Conservation (phyloP, 2,113 vertebrate genomes). For the Rutilus rutilus region DNA sequence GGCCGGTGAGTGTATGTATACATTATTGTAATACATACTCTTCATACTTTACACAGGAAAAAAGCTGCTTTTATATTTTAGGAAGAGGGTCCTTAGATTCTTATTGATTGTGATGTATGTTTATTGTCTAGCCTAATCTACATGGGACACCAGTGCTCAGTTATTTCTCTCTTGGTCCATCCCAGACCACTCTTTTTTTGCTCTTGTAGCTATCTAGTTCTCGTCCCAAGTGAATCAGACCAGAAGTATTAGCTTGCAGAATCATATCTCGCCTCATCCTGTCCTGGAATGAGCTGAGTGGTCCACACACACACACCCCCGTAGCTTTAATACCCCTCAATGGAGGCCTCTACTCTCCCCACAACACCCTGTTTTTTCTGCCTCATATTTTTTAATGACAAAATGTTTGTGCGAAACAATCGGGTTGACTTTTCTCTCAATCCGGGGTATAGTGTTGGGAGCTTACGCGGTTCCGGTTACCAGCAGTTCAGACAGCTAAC, state of each 20-base stretch:
- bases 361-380: conserved; percentile 84
- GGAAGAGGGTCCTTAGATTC: not conserved
- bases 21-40: not conserved
- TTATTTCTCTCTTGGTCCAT: not conserved
- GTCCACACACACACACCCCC: conserved; percentile 82
- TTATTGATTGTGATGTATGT: not conserved
- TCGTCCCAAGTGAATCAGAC: conserved; percentile 70
- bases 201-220: conserved; percentile 54
- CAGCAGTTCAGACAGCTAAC: conserved; percentile 92
- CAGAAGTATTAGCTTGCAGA: conserved; percentile 86
- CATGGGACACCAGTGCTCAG: not conserved
- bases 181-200: not conserved
- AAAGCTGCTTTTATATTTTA: not conserved
- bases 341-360: conserved; percentile 77
- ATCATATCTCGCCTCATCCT: conserved; percentile 73
- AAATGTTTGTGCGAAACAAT: conserved; percentile 92
- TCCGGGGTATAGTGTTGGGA: conserved; percentile 86
- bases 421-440: conserved; percentile 84
- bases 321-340: conserved; percentile 79
- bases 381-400: conserved; percentile 88
- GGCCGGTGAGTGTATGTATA: too few species aligned
- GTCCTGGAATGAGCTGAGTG: conserved; percentile 81
- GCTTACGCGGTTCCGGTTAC: conserved; percentile 91
- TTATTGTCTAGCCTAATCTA: not conserved
- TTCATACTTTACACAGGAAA: not conserved